Percentiles rank a stretch among this genome's conserved stretches.
Conservation (phyloP, 1,140 invertebrate genomes). For the Zaprionus ghesquierei region DNA sequence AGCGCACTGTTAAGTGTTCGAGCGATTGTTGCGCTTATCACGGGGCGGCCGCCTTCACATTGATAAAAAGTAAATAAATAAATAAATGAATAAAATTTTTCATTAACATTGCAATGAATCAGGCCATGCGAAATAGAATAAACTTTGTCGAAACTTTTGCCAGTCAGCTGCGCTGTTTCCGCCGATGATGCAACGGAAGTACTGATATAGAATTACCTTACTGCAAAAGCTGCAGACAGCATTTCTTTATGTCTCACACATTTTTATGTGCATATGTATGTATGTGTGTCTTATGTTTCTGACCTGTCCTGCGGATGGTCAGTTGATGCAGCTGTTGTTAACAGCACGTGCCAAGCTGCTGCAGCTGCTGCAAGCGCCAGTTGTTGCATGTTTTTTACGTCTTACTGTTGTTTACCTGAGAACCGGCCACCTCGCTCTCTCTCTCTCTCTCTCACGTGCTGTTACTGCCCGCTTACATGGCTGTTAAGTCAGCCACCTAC, state of each 20-base stretch:
- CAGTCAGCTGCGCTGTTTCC: conserved; percentile 8
- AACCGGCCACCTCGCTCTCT: background rate
- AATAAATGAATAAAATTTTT: background rate
- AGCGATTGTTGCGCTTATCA: conserved; percentile 32
- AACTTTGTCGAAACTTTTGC: background rate
- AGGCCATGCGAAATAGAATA: too few species aligned
- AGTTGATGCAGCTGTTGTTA: conserved; percentile 55
- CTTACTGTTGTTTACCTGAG: conserved; percentile 7
- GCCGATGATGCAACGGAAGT: conserved; percentile 22
- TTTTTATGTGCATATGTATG: background rate
- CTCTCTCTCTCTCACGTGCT: background rate
- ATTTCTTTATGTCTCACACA: background rate
- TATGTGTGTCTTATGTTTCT: background rate
- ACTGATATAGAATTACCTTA: conserved; percentile 13
- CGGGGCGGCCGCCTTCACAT: background rate
- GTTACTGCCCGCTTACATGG: background rate
- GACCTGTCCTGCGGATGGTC: conserved; percentile 32
- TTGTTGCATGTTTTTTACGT: conserved; percentile 9
- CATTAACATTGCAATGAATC: conserved; percentile 26
- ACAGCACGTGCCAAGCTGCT: conserved; percentile 49
- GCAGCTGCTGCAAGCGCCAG: conserved; percentile 26
- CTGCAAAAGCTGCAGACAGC: conserved; percentile 1
- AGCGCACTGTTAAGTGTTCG: conserved; percentile 30
- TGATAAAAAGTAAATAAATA: conserved; percentile 24
- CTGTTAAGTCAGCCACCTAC: background rate